Evolutionary conservation across 2,797 vertebrate species (phyloP).

Genomic region (Podargus strigoides): DNA sequence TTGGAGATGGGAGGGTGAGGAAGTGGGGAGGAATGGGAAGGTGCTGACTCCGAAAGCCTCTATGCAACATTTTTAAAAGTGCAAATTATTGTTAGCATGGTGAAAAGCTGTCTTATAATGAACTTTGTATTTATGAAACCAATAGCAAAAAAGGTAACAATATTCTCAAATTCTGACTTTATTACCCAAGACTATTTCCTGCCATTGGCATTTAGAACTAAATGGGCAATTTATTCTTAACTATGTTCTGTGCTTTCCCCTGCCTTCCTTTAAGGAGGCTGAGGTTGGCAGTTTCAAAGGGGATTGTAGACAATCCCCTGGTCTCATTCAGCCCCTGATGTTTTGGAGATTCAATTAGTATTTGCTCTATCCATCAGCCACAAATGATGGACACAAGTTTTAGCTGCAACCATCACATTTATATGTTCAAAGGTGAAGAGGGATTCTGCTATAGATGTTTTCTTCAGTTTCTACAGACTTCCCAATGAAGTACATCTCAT

Average conservation of each 20-base stretch:
- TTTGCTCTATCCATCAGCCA: not conserved
- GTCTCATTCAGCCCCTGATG: not conserved
- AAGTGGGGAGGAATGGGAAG: rapidly evolving
- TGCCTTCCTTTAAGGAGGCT: not conserved
- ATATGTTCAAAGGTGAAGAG: not conserved
- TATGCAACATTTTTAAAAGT: not conserved
- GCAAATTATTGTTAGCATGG: not conserved
- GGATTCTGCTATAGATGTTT: not conserved
- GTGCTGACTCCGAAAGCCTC: not conserved
- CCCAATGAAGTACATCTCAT: not conserved
- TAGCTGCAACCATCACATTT: not conserved
- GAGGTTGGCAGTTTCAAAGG: not conserved
- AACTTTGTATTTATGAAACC: not conserved
- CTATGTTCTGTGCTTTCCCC: not conserved
- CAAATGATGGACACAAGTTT: not conserved
- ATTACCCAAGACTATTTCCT: not conserved
- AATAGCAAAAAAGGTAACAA: not conserved
- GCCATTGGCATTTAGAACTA: not conserved
- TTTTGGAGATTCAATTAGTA: not conserved
- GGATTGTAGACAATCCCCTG: not conserved
- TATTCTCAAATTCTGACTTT: not conserved
- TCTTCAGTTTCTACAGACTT: not conserved
- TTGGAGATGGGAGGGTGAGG: not conserved
- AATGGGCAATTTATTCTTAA: not conserved
- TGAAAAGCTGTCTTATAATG: not conserved